Conservation (phyloP, 2,888 invertebrate species). For the Pogonocherus hispidulus region DNA sequence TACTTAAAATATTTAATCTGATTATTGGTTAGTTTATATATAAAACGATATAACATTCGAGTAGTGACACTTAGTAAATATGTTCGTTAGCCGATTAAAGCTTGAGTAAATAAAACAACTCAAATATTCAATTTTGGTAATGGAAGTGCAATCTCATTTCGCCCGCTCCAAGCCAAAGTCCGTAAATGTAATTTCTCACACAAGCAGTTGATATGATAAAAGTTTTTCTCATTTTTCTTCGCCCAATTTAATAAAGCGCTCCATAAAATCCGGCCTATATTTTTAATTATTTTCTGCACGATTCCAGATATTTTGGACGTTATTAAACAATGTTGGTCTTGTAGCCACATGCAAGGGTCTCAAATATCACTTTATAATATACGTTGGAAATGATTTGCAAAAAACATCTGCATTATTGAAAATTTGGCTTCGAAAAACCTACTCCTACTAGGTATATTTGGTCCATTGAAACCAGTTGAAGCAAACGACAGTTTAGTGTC, state of each 20-base stretch:
- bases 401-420: no score
- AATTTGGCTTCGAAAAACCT: no score
- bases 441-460: no score
- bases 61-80: background rate
- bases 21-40: background rate
- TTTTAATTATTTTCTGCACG: constrained; percentile 61
- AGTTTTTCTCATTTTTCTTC: constrained; percentile 65
- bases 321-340: background rate
- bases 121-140: constrained; percentile 48
- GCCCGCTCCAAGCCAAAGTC: constrained; percentile 35
- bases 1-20: background rate
- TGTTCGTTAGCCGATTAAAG: constrained; percentile 19
- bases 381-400: no score
- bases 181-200: constrained; percentile 64
- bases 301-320: constrained; percentile 6
- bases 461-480: no score
- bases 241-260: constrained; percentile 61
- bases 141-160: constrained; percentile 53
- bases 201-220: constrained; percentile 63
- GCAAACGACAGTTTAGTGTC: no score
- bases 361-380: no score
- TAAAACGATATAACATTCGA: background rate
- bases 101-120: constrained; percentile 18
- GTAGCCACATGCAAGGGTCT: no score
- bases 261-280: constrained; percentile 63